Conservation (phyloP, 2,113 vertebrate species). For the Salvator merianae region DNA sequence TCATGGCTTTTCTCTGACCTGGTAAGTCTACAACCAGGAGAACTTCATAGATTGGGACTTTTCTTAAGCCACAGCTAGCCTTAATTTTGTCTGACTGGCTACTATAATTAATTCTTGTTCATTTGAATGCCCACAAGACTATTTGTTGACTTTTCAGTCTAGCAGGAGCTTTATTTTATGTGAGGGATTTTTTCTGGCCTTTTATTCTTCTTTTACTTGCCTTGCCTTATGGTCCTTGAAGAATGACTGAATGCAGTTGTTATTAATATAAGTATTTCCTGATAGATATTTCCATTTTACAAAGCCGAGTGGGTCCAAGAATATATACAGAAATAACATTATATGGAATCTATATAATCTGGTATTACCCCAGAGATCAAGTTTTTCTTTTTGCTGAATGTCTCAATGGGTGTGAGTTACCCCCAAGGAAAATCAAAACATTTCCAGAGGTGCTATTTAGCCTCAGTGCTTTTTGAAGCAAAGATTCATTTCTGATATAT, state of each 20-base stretch:
- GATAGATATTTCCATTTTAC: background rate
- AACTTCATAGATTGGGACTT: too few species aligned
- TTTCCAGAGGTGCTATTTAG: slow-evolving; percentile 40
- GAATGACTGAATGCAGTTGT: background rate
- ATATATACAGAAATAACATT: background rate
- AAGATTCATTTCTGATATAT: slow-evolving; percentile 9
- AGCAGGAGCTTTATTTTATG: too few species aligned
- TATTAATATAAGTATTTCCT: background rate
- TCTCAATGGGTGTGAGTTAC: slow-evolving; percentile 8
- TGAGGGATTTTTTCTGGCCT: too few species aligned
- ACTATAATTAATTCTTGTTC: background rate
- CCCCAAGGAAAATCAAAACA: slow-evolving; percentile 47
- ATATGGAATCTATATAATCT: background rate
- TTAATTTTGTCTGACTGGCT: too few species aligned
- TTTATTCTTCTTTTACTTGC: too few species aligned
- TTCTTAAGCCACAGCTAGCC: too few species aligned
- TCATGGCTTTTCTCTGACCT: background rate
- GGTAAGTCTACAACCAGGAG: too few species aligned
- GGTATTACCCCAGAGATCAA: background rate
- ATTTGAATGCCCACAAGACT: background rate
- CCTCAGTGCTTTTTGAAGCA: background rate
- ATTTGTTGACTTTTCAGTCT: background rate
- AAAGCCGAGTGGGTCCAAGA: background rate
- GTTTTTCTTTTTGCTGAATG: too few species aligned
- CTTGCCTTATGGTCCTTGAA: background rate